Percentiles rank a stretch among this genome's conserved stretches.
These are phyloP conservation scores for Todiramphus chloris DNA, from an alignment of 2,113 vertebrate genomes.

Conservation along the genomic window DNA sequence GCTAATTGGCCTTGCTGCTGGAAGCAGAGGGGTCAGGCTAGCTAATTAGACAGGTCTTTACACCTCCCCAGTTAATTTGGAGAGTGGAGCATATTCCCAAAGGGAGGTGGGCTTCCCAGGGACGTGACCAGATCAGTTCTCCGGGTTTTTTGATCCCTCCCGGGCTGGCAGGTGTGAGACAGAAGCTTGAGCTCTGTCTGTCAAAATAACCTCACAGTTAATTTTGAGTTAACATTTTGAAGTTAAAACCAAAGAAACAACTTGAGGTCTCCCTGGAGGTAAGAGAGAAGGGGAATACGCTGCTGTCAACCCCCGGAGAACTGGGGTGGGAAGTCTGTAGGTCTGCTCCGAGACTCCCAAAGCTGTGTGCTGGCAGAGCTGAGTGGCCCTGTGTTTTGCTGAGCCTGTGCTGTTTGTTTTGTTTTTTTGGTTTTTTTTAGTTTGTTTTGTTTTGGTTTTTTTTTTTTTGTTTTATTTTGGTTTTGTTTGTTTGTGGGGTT, in stretches of 20 bases:
- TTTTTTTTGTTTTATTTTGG: not conserved
- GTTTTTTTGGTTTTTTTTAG: not conserved
- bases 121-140: not conserved
- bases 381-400: not conserved
- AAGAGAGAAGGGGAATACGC: not conserved
- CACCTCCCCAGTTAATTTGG: not conserved
- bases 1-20: not conserved
- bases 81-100: not conserved
- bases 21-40: not conserved
- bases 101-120: not conserved
- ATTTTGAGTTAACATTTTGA: fast-evolving
- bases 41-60: not conserved
- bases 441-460: not conserved
- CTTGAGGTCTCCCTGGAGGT: not conserved
- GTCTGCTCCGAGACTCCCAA: not conserved
- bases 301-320: fast-evolving
- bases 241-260: not conserved
- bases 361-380: not conserved
- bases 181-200: not conserved
- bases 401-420: not conserved
- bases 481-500: not conserved
- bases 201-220: not conserved
- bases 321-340: not conserved
- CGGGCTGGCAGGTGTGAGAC: not conserved
- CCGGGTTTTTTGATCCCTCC: not conserved